Evolutionary conservation across 1,140 invertebrate species (phyloP).

Genomic region (Nymphalis io): DNA sequence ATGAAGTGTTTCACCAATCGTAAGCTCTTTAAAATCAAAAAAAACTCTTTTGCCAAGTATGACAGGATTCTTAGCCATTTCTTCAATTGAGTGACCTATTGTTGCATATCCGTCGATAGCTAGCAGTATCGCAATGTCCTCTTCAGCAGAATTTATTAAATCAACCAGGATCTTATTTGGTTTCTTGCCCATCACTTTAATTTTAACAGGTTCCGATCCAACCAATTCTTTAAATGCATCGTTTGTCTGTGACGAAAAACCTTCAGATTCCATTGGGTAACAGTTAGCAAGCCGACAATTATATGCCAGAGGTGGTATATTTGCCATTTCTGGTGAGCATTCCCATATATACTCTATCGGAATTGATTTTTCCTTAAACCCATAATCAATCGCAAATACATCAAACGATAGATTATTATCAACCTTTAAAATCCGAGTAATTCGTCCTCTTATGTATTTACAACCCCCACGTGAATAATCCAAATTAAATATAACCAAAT

Average conservation of each 20-base stretch:
- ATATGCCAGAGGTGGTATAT: slow-evolving; percentile 16
- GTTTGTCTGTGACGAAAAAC: not conserved
- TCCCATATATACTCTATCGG: slow-evolving; percentile 23
- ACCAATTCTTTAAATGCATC: slow-evolving; percentile 13
- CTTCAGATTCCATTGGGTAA: slow-evolving; percentile 5
- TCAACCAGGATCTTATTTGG: slow-evolving; percentile 19
- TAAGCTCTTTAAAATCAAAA: slow-evolving; percentile 27
- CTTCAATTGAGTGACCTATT: slow-evolving; percentile 7
- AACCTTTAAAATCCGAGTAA: slow-evolving; percentile 1
- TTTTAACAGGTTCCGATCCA: not conserved
- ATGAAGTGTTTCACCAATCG: slow-evolving; percentile 24
- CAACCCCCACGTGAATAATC: slow-evolving; percentile 1
- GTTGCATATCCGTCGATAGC: slow-evolving; percentile 12
- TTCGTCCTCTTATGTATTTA: slow-evolving; percentile 15
- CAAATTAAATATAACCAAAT: slow-evolving; percentile 22
- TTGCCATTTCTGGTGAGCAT: slow-evolving; percentile 13
- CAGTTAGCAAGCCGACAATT: slow-evolving; percentile 22
- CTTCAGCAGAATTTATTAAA: slow-evolving; percentile 16
- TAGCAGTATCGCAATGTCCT: slow-evolving; percentile 21
- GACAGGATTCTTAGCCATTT: slow-evolving; percentile 11
- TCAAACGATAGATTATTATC: not conserved
- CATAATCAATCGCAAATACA: slow-evolving; percentile 29
- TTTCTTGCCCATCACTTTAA: slow-evolving; percentile 20
- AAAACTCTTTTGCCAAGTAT: not conserved
- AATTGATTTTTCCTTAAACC: slow-evolving; percentile 17